Base-by-base conservation (phyloP, 2,113 vertebrate species). In the Psophia crepitans region DNA sequence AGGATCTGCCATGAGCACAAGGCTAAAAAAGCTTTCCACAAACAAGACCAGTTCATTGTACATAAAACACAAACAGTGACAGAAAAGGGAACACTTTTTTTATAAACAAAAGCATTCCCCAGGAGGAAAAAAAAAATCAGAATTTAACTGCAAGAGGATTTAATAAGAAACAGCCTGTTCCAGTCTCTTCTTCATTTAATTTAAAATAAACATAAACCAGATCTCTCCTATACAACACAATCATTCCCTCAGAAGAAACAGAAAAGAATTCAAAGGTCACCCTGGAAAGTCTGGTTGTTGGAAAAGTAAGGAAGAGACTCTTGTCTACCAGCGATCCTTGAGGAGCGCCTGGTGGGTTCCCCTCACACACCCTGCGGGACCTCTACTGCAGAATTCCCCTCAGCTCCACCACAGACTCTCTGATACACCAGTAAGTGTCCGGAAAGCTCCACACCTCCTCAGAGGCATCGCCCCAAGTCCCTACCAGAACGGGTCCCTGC, bases 121-220 rank as follows among this genome's bases (percentile, higher is more conserved):
- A 80, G 23, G 44, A 96, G 35, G 32, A 28, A 28, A 28, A 13
- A 51, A 85, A 43, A 78, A 74, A 57, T 8, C 46, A 93, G 69
- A 93, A 92, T 89, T 84, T 89, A 91, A 92, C 81, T 84, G 65
- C 69, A 87, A 69, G 37, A 92, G 46, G 35, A 87, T 77, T 91
- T 97, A 93, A 94, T 94, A 91, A 87, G 80, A 95, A 94, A 84
- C 95, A 96, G 87, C 49, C 57, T 63, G 66, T 69, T 93, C 61
- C 58, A 79, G 87, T 46, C 96, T 69, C 90, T 87, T 97, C 93
- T 76, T 94, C 95, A 82, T 87, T 91, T 87, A 96, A 85, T 97
- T 92, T 93, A 70, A 87, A 93, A 84, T 57, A 91, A 96, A 94
- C 87, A 94, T 39, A 91, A 96, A 69, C 81, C 96, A 96, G 95